Percentiles rank a stretch among this genome's conserved stretches.
phyloP scores from a whole-genome alignment of 92 coral and sea anemone species.

The Siderastrea radians region DNA sequence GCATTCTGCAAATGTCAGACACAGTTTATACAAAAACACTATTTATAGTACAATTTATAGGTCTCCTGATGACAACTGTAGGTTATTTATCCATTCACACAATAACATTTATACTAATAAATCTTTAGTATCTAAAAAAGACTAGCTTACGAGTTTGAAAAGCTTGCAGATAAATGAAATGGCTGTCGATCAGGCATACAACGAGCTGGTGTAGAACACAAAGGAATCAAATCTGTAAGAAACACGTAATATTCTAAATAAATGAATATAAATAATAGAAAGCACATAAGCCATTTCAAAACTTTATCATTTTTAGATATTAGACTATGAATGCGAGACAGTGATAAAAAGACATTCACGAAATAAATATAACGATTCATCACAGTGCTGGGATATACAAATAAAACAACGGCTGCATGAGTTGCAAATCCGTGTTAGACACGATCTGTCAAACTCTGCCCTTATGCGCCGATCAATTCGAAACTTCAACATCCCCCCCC shows the following conservation, averaged over 20 bases:
- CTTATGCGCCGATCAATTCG: no score
- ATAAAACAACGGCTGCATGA: background rate
- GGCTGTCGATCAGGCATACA: conserved; percentile 3
- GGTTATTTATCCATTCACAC: background rate
- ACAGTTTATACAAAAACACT: background rate
- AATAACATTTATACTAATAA: background rate
- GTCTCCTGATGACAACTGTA: background rate
- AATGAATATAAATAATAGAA: background rate
- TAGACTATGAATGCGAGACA: background rate
- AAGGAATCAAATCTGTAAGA: background rate
- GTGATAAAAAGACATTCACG: background rate
- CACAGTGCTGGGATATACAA: background rate
- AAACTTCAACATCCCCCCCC: no score
- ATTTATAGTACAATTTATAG: background rate
- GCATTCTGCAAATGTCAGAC: no score
- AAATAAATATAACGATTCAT: background rate
- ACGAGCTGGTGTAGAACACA: conserved; percentile 7
- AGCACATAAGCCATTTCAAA: background rate
- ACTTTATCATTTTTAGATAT: background rate
- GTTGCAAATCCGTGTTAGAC: no score
- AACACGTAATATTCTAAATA: background rate
- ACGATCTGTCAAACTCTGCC: background rate
- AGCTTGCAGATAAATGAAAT: background rate
- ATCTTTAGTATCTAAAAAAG: background rate
- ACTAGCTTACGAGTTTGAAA: background rate